Evolutionary conservation across 1,140 invertebrate genomes (phyloP).

Genomic region (Andricus grossulariae): DNA sequence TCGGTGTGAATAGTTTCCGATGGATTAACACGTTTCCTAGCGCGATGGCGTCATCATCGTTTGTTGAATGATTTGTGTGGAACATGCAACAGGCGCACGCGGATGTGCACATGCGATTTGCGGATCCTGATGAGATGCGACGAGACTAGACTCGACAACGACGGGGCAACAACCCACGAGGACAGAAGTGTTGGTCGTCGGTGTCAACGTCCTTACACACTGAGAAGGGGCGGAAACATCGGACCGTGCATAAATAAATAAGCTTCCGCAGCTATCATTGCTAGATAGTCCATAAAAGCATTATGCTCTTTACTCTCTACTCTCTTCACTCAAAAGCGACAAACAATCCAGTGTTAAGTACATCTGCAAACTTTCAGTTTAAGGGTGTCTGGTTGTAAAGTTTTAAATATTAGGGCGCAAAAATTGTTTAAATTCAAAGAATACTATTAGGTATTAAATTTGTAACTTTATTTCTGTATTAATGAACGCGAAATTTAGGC

Average conservation of each 20-base stretch:
- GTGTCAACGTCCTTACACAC: slow-evolving; percentile 56
- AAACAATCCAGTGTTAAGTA: too few relatives aligned
- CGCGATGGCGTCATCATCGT: slow-evolving; percentile 21
- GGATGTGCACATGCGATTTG: slow-evolving; percentile 7
- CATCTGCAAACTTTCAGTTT: too few relatives aligned
- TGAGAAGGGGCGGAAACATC: slow-evolving; percentile 57
- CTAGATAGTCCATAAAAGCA: slow-evolving; percentile 47
- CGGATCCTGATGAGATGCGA: slow-evolving; percentile 25
- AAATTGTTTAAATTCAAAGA: too few relatives aligned
- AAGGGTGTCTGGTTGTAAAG: too few relatives aligned
- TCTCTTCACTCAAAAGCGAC: too few relatives aligned
- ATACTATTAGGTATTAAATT: too few relatives aligned
- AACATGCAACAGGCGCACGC: slow-evolving; percentile 14
- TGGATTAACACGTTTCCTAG: slow-evolving; percentile 27
- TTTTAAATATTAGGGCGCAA: too few relatives aligned
- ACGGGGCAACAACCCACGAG: slow-evolving; percentile 39
- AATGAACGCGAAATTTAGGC: too few relatives aligned
- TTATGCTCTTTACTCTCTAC: too few relatives aligned
- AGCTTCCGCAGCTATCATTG: slow-evolving; percentile 32
- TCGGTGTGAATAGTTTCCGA: slow-evolving; percentile 21
- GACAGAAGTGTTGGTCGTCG: slow-evolving; percentile 48
- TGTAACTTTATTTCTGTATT: too few relatives aligned
- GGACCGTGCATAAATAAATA: slow-evolving; percentile 57
- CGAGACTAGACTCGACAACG: slow-evolving; percentile 33
- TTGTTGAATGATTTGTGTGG: slow-evolving; percentile 29